A percentile compares a stretch with the other conserved stretches of the same genome.
These are phyloP conservation scores for Acronicta alni DNA, from an alignment of 2,888 invertebrate genomes.

Conservation along the genomic window DNA sequence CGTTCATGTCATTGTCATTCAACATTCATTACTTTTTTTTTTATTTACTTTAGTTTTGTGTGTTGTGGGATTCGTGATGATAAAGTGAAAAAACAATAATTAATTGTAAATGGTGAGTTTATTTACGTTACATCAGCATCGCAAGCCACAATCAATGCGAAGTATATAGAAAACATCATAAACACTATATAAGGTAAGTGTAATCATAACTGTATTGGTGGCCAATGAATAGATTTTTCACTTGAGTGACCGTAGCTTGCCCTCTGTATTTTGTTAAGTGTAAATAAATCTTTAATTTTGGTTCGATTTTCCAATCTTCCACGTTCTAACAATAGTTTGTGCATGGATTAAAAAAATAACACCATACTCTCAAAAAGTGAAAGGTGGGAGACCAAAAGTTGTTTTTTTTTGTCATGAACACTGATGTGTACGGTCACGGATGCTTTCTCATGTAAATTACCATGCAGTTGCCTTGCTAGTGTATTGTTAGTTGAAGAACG, in stretches of 20 bases:
- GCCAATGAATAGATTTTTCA: slow-evolving; percentile 54
- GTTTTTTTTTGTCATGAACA: slow-evolving; percentile 9
- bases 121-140: neutral
- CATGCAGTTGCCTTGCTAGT: slow-evolving; percentile 1
- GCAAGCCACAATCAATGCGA: slow-evolving; percentile 25
- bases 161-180: slow-evolving; percentile 7
- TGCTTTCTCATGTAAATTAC: slow-evolving; percentile 44
- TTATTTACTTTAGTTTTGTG: slow-evolving; percentile 47
- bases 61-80: slow-evolving; percentile 20
- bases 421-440: slow-evolving; percentile 23
- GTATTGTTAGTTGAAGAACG: neutral
- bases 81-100: slow-evolving; percentile 17
- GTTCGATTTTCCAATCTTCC: neutral
- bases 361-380: slow-evolving; percentile 56
- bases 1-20: too few species aligned
- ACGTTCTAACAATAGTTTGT: neutral
- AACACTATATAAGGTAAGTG: slow-evolving; percentile 36
- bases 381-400: slow-evolving; percentile 46
- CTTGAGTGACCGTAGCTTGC: slow-evolving; percentile 62
- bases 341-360: slow-evolving; percentile 6
- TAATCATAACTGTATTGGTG: slow-evolving; percentile 53
- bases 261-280: slow-evolving; percentile 44
- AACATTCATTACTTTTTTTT: slow-evolving; percentile 3
- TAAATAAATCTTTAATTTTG: neutral
- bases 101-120: slow-evolving; percentile 18